Conservation (phyloP, 2,888 invertebrate species). For the Hydropsyche betteni region DNA sequence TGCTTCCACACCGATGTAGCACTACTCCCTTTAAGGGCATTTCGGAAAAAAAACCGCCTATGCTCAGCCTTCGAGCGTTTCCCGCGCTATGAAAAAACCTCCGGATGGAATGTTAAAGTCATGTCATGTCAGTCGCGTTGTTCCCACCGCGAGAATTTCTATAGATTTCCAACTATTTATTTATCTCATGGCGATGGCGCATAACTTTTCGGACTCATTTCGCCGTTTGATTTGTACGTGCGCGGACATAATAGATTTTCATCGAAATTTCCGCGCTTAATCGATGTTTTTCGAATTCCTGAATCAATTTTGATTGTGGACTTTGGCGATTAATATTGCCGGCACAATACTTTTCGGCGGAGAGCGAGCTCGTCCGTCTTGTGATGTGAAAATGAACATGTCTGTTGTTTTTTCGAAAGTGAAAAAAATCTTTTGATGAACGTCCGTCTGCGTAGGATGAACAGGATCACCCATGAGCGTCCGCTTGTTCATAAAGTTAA, state of each 20-base stretch:
- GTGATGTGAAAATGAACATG: neutral
- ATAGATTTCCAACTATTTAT: conserved; percentile 4
- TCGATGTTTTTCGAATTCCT: neutral
- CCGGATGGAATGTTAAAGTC: conserved; percentile 7
- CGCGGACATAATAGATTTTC: neutral
- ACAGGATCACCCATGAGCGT: too few species aligned
- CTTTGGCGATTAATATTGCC: conserved; percentile 3
- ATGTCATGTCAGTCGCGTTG: conserved; percentile 18
- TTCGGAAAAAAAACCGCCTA: neutral
- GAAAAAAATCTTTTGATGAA: too few species aligned
- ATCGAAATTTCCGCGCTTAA: too few species aligned
- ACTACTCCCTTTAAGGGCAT: too few species aligned
- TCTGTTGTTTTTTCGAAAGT: too few species aligned
- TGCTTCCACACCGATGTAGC: too few species aligned
- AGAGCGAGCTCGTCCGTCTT: neutral
- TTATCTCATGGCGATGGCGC: too few species aligned
- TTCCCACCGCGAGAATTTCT: conserved; percentile 20
- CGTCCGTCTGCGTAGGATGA: too few species aligned
- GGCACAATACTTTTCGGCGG: neutral
- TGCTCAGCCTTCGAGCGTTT: neutral
- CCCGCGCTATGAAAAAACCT: neutral
- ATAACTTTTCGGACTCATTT: too few species aligned
- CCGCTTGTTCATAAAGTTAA: too few species aligned
- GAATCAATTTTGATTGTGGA: conserved; percentile 8
- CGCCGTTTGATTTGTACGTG: neutral